phyloP scores from a whole-genome alignment of 2,797 vertebrate genomes.

The Xerus rutilus region DNA sequence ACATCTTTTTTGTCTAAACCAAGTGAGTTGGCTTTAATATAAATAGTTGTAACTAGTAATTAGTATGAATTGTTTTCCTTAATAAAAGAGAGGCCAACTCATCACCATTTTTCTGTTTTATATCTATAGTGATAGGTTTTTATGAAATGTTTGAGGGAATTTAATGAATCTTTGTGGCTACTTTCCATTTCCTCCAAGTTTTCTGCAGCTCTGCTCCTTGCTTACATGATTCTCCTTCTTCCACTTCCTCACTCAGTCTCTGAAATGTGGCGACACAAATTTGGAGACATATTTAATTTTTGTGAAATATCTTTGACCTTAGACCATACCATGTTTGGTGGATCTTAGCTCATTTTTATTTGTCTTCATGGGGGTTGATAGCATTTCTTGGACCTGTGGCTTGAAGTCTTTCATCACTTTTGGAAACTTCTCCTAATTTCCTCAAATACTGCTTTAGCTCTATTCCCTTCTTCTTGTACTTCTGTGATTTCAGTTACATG shows the following conservation, averaged over 20 bases:
- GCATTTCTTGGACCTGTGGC: background rate
- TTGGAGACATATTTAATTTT: background rate
- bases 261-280: background rate
- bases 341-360: background rate
- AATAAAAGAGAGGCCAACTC: background rate
- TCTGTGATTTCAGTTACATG: background rate
- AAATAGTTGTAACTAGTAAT: background rate
- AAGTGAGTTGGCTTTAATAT: background rate
- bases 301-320: background rate
- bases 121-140: background rate
- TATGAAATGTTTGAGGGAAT: background rate
- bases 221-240: background rate
- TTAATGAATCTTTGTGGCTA: background rate
- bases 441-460: background rate
- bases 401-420: conserved; percentile 24
- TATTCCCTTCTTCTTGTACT: background rate
- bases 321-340: background rate
- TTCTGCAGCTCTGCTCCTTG: background rate
- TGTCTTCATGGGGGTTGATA: background rate
- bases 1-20: background rate
- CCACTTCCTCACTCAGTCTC: background rate
- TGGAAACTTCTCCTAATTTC: background rate
- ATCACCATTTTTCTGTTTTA: background rate
- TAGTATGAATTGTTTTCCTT: background rate
- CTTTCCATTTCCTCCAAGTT: background rate